phyloP scores from a whole-genome alignment of 2,113 vertebrate species.

The Chaenocephalus aceratus region DNA sequence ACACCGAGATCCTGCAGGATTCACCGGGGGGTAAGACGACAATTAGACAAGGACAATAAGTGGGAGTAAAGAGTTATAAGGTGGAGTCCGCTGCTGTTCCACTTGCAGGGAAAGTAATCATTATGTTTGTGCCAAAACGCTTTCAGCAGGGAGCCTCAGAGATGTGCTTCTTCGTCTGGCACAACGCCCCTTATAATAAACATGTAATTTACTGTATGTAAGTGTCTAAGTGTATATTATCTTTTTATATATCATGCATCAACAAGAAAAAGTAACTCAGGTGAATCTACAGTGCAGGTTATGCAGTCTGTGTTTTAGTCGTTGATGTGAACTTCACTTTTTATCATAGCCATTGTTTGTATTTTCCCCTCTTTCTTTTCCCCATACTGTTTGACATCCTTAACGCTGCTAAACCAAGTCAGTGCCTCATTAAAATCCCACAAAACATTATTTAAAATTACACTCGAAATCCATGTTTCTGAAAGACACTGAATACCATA shows the following conservation, averaged over 20 bases:
- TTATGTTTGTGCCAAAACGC: constrained; percentile 65
- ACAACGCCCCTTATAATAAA: constrained; percentile 56
- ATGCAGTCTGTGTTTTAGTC: no score
- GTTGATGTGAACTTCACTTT: no score
- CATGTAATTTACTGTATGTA: not conserved
- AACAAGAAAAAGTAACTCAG: not conserved
- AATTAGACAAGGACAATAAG: constrained; percentile 37
- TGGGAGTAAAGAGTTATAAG: constrained; percentile 23
- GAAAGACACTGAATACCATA: not conserved
- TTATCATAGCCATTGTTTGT: no score
- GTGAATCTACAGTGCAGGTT: no score
- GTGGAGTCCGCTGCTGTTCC: constrained; percentile 54
- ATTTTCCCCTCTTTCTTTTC: not conserved
- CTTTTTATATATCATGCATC: not conserved
- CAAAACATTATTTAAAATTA: not conserved
- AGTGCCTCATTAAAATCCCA: not conserved
- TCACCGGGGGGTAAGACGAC: not conserved
- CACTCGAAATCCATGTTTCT: not conserved
- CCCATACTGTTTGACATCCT: not conserved
- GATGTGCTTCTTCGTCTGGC: constrained; percentile 45
- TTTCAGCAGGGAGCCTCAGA: constrained; percentile 40
- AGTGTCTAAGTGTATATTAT: not conserved
- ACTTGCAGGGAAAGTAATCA: constrained; percentile 66
- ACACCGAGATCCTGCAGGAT: constrained; percentile 32
- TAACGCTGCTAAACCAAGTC: not conserved